Conservation (phyloP, 2,888 invertebrate species). For the Sphecodes monilicornis region DNA sequence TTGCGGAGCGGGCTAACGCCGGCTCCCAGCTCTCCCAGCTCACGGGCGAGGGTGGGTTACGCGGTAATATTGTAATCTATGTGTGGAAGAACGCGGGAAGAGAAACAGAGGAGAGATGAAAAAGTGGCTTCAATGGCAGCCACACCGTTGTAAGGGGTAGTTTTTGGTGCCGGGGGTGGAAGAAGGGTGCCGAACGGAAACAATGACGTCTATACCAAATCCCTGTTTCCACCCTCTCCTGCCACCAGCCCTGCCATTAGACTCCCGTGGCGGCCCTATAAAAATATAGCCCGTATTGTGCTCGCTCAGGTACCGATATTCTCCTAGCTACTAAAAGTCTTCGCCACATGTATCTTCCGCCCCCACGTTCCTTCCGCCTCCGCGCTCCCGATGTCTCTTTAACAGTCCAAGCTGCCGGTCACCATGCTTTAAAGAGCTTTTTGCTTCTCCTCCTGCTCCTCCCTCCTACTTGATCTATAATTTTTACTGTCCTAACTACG, state of each 20-base stretch:
- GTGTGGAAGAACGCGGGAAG: constrained; percentile 82
- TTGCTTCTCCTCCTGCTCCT: not conserved
- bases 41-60: constrained; percentile 66
- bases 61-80: constrained; percentile 84
- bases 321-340: constrained; percentile 66
- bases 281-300: constrained; percentile 80
- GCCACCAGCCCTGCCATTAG: constrained; percentile 79
- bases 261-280: constrained; percentile 78
- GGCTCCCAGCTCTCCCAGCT: constrained; percentile 23
- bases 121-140: constrained; percentile 81
- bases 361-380: not conserved
- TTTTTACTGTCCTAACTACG: not conserved
- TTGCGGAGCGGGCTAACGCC: constrained; percentile 56
- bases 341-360: constrained; percentile 51
- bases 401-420: not conserved
- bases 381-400: constrained; percentile 4
- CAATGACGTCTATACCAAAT: constrained; percentile 83
- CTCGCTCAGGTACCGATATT: constrained; percentile 74
- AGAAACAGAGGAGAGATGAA: constrained; percentile 80
- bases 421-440: not conserved
- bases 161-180: constrained; percentile 72
- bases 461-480: not conserved
- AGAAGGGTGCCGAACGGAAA: constrained; percentile 77
- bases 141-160: constrained; percentile 78
- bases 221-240: constrained; percentile 72